Conservation (phyloP, 2,113 vertebrate species). For the Nettapus auritus region DNA sequence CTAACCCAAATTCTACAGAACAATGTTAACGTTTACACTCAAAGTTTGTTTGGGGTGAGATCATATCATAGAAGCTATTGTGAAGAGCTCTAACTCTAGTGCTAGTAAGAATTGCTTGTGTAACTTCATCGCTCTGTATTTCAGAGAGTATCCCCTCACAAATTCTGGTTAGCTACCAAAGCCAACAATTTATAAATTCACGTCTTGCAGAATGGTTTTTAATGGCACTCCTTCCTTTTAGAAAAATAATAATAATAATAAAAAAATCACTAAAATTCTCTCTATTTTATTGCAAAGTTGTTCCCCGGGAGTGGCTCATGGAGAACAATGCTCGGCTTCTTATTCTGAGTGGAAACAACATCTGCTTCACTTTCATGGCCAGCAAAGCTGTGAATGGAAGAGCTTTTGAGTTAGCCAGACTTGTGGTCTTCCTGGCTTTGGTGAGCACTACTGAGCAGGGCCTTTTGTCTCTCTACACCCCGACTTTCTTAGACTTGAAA, state of each 20-base stretch:
- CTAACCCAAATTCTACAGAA: neutral
- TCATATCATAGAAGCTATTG: accelerated
- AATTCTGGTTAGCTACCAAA: neutral
- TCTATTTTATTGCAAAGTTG: conserved; percentile 56
- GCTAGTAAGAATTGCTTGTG: neutral
- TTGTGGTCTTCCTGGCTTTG: conserved; percentile 87
- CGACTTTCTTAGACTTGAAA: neutral
- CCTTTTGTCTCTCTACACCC: neutral
- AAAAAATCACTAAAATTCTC: neutral
- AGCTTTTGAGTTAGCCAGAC: conserved; percentile 78
- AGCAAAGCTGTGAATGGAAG: conserved; percentile 86
- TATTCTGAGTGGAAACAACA: conserved; percentile 84
- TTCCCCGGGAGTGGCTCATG: conserved; percentile 87
- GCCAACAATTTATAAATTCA: neutral
- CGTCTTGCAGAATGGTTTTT: neutral
- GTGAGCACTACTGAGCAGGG: conserved; percentile 74
- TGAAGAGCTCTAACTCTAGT: neutral
- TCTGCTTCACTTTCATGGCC: conserved; percentile 88
- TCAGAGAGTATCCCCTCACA: neutral
- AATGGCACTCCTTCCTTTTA: neutral
- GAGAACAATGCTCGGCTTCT: conserved; percentile 90
- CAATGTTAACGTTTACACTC: accelerated
- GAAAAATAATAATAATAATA: neutral
- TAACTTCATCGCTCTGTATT: neutral
- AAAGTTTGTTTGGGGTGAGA: neutral